Base-by-base conservation (phyloP, 2,888 invertebrate species). In the Xanthorhoe spadicearia region DNA sequence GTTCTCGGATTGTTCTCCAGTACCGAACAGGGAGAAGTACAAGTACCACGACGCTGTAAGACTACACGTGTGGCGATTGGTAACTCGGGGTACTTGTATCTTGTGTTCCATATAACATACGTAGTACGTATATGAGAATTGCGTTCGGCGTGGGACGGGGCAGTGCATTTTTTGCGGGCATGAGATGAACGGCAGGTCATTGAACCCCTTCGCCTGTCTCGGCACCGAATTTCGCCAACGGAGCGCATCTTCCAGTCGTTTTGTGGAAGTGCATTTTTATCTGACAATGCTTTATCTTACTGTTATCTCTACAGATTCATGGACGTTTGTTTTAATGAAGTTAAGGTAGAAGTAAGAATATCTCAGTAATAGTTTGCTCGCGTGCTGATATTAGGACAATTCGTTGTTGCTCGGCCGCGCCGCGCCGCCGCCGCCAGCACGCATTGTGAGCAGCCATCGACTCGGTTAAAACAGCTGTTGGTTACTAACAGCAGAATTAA, bases 121-220 rank as follows among this genome's bases (percentile, higher is more conserved):
- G 38, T 43, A 43, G 38, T 13, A 13, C 38, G 76, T 87, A 88
- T 87, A 88, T 86, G 87, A 81, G 88, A 85, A 84, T 82, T 88
- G 86, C 85, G 87, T 89, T 89, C 83, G 83, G 85, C 87, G 92
- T 91, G 92, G 91, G 92, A 88, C 86, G 91, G 84, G 85, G 83
- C 91, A 89, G 81, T 93, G 91, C 92, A 93, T 91, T 93, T 93
- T 93, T 93, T 93, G 92, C 90, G 85, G 83, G 80, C 83, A 79
- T 77, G 83, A 90, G 88, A 92, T 88, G 90, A 89, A 88, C 87
- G 86, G 82, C 76, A 83, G 90, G 87, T 88, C 88, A 79, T 83
- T 87, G 91, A 92, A 88, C 92, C 82, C 81, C 75, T 80, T 80
- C 79, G 85, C 82, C 81, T 82, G 87, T 86, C 89, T 88, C 87